phyloP scores from a whole-genome alignment of 2,888 invertebrate genomes.

The Therioaphis trifolii region DNA sequence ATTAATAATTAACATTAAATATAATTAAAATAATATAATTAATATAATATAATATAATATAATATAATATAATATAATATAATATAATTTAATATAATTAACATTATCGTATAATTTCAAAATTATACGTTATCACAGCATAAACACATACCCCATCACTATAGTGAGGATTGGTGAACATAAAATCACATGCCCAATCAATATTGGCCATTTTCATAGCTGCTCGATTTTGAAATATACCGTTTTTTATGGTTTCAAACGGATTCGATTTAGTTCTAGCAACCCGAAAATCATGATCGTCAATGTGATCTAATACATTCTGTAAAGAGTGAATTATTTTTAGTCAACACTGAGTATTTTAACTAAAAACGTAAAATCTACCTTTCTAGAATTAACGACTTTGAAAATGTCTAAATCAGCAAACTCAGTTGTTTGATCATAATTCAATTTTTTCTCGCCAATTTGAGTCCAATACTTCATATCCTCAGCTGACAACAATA shows the following conservation, averaged over 20 bases:
- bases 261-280: constrained; percentile 91
- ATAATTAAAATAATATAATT: no score
- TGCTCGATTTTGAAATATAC: constrained; percentile 91
- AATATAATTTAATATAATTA: no score
- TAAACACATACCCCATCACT: constrained; percentile 70
- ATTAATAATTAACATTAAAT: not conserved
- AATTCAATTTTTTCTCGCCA: constrained; percentile 76
- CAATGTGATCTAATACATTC: constrained; percentile 84
- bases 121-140: not conserved
- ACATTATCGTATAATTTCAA: no score
- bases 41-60: no score
- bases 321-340: constrained; percentile 68
- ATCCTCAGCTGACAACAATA: constrained; percentile 67
- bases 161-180: constrained; percentile 85
- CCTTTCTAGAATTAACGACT: constrained; percentile 82
- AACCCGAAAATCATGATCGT: constrained; percentile 80
- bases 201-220: constrained; percentile 99
- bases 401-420: constrained; percentile 78
- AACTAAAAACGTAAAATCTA: constrained; percentile 67
- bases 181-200: constrained; percentile 87
- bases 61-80: no score
- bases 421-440: constrained; percentile 84
- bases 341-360: not conserved
- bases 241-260: constrained; percentile 90
- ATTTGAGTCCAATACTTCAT: constrained; percentile 75